phyloP scores from a whole-genome alignment of 2,888 invertebrate species.

The Cephus nigrinus region DNA sequence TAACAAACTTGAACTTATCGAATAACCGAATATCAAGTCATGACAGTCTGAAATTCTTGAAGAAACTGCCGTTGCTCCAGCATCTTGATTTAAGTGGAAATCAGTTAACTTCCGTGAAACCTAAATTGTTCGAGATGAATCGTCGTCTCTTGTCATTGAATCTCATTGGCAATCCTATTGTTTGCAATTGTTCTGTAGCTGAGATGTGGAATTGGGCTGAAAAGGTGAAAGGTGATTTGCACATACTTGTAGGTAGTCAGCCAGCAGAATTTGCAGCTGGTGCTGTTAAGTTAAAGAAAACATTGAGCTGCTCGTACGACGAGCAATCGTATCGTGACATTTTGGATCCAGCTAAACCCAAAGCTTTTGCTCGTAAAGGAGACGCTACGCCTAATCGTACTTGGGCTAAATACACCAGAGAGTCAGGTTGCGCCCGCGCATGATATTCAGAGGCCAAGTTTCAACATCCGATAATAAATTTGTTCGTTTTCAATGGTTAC shows the following conservation, averaged over 20 bases:
- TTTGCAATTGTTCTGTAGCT: constrained; percentile 76
- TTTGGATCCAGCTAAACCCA: constrained; percentile 66
- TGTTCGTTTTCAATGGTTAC: constrained; percentile 21
- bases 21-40: constrained; percentile 71
- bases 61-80: constrained; percentile 70
- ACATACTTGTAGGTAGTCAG: constrained; percentile 75
- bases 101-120: constrained; percentile 72
- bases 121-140: constrained; percentile 70
- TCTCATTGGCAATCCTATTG: constrained; percentile 76
- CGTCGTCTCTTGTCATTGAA: constrained; percentile 72
- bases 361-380: constrained; percentile 68
- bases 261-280: constrained; percentile 74
- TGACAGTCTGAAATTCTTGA: constrained; percentile 70
- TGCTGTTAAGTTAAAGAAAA: constrained; percentile 74
- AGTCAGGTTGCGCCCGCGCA: constrained; percentile 72
- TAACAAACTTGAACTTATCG: constrained; percentile 73
- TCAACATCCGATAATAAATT: constrained; percentile 37
- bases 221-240: constrained; percentile 73
- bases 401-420: constrained; percentile 79
- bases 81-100: constrained; percentile 75
- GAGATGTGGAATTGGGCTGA: constrained; percentile 82
- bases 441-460: constrained; percentile 46
- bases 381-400: constrained; percentile 74
- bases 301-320: constrained; percentile 75
- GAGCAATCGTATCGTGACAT: constrained; percentile 64